Base-by-base conservation (phyloP, 2,797 vertebrate genomes). In the Periparus ater region DNA sequence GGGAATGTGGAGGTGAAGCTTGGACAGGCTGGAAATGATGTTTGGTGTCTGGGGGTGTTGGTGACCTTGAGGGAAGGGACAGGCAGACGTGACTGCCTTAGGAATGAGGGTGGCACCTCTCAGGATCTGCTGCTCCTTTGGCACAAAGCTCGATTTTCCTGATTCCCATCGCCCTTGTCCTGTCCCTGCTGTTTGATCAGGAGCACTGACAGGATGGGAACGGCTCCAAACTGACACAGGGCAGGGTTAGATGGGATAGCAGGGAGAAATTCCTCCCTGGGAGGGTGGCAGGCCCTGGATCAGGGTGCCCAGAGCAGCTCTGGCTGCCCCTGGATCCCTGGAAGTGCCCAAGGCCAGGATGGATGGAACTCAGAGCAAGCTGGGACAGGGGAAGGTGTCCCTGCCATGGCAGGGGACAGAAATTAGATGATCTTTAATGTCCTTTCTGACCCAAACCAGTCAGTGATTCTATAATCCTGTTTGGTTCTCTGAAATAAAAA, bases 51-150 rank as follows among this genome's bases (percentile, higher is more conserved):
- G 81, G 66, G 50, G 50, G 83, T 44, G 53, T 5, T 38, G 72
- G 65, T 50, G 88, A 68, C 88, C 88, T 88, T 68, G 85, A 70
- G 83, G 89, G 58, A 63, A 73, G 63, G 70, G 72, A 42, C 8
- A 66, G 34, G 16, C 20, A 3, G 82, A 72, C 3, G 17, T 62
- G 82, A 63, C 8, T 6, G 36, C 3, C 1, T 14, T 77, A 7
- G 7, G 62, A 51, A 51, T 34, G 79, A 55, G 65, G 9, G 61
- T 26, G 74, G 85, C n/a, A 71, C 67, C 61, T 79, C 50, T 9
- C 9, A 17, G 76, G 73, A 16, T 5, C 57, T 30, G 78, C 65
- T 36, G 72, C 58, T 79, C 29, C 72, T 47, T 18, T 17, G 26
- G 60, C 65, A 65, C 60, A 40, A 61, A 74, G 15, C 74, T 81